These are phyloP conservation scores for Gymnobelideus leadbeateri DNA, from an alignment of 2,113 vertebrate species.

Conservation along the genomic window DNA sequence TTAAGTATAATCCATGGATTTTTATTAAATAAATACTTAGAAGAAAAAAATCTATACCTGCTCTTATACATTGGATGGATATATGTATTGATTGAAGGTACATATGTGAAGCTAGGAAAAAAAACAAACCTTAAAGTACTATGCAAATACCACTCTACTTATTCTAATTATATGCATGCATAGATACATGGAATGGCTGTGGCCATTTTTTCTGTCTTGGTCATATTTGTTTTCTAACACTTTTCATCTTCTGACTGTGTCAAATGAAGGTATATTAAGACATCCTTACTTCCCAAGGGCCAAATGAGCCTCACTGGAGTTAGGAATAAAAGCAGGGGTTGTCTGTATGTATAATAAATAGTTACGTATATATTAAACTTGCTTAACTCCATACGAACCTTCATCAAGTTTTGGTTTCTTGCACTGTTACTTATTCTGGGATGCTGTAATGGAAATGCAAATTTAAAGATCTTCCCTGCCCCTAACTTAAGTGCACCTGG, in stretches of 20 bases:
- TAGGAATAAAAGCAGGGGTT: constrained; percentile 19
- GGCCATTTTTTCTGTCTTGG: constrained; percentile 45
- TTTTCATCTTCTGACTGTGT: constrained; percentile 8
- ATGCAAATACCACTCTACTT: not conserved
- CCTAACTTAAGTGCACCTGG: no score
- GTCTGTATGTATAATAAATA: not conserved
- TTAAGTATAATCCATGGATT: not conserved
- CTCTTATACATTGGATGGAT: not conserved
- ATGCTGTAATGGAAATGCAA: no score
- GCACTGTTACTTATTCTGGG: not conserved
- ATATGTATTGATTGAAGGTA: not conserved
- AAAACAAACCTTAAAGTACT: not conserved
- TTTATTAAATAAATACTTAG: not conserved
- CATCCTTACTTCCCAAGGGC: not conserved
- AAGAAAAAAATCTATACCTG: not conserved
- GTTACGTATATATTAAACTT: not conserved
- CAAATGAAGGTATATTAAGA: not conserved
- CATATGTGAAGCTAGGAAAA: not conserved
- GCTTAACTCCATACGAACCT: not conserved
- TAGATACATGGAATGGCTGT: constrained; percentile 10
- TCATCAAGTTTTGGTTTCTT: not conserved
- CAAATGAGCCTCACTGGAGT: not conserved
- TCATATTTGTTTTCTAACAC: not conserved
- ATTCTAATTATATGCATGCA: not conserved
- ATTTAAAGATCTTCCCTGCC: no score